Evolutionary conservation across 2,888 invertebrate genomes (phyloP).

Genomic region (Agrotis ipsilon): DNA sequence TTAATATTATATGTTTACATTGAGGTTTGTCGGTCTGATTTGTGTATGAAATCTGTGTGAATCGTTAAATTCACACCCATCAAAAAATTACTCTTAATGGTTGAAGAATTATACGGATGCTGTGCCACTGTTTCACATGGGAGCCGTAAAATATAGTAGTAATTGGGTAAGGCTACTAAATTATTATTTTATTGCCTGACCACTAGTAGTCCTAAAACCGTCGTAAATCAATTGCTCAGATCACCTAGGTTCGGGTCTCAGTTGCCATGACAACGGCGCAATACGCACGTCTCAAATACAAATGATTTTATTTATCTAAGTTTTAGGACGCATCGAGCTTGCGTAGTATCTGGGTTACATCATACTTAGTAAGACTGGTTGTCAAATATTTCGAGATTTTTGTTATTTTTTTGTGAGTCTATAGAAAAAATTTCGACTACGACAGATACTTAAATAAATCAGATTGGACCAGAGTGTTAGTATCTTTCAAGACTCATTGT

Average conservation of each 20-base stretch:
- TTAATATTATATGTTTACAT: constrained; percentile 50
- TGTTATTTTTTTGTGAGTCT: not conserved
- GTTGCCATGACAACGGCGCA: too few species aligned
- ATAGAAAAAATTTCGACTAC: too few species aligned
- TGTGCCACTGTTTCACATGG: not conserved
- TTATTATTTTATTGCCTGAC: not conserved
- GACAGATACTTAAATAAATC: too few species aligned
- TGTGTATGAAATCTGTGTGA: constrained; percentile 25
- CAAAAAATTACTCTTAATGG: constrained; percentile 31
- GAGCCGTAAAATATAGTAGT: too few species aligned
- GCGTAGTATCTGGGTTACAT: not conserved
- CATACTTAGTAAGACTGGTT: not conserved
- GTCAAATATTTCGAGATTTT: not conserved
- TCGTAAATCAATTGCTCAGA: too few species aligned
- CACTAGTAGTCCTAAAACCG: too few species aligned
- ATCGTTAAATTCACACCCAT: constrained; percentile 35
- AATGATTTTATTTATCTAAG: too few species aligned
- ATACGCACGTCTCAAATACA: too few species aligned
- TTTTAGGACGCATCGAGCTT: too few species aligned
- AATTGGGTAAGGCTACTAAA: not conserved
- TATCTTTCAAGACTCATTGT: not conserved
- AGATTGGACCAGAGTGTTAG: not conserved
- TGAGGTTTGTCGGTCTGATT: constrained; percentile 46
- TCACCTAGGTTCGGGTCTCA: too few species aligned
- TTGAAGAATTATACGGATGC: not conserved